A percentile compares a stretch with the other conserved stretches of the same genome.
Evolutionary conservation across 2,797 vertebrate species (phyloP).

Genomic region (Schizopygopsis malacanthus): DNA sequence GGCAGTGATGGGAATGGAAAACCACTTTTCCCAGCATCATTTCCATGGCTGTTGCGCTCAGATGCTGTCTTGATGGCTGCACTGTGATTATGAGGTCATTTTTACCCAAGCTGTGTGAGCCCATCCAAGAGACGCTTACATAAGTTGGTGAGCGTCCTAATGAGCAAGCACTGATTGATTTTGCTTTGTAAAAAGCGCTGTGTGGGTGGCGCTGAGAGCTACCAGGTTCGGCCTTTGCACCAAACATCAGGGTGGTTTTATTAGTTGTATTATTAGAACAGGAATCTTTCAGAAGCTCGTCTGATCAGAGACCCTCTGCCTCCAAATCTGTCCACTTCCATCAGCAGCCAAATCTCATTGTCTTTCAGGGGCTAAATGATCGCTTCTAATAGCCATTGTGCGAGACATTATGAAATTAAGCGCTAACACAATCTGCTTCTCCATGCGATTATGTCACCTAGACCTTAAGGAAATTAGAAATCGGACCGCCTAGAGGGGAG

Average conservation of each 20-base stretch:
- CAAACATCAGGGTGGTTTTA: conserved; percentile 62
- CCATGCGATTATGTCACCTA: conserved; percentile 78
- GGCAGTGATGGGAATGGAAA: conserved; percentile 47
- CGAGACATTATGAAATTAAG: conserved; percentile 80
- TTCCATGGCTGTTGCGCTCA: conserved; percentile 34
- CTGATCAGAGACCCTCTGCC: conserved; percentile 74
- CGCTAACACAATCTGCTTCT: conserved; percentile 75
- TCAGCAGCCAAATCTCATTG: conserved; percentile 73
- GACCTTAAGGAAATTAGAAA: conserved; percentile 54
- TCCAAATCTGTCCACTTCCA: conserved; percentile 74
- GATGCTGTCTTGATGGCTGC: conserved; percentile 77
- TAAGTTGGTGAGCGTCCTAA: conserved; percentile 85
- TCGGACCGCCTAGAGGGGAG: conserved; percentile 61
- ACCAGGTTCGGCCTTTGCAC: conserved; percentile 54
- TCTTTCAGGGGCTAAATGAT: conserved; percentile 79
- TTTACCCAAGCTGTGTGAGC: conserved; percentile 79
- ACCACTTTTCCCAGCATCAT: conserved; percentile 40
- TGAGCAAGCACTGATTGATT: conserved; percentile 86
- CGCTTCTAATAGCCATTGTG: conserved; percentile 77
- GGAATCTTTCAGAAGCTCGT: conserved; percentile 67
- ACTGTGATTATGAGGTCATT: conserved; percentile 83
- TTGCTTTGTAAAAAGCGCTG: conserved; percentile 67
- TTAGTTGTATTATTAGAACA: conserved; percentile 65
- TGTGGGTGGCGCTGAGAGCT: conserved; percentile 64
- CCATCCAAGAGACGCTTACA: conserved; percentile 84